Evolutionary conservation across 2,888 invertebrate genomes (phyloP).

Genomic region (Stenoptilia bipunctidactyla): DNA sequence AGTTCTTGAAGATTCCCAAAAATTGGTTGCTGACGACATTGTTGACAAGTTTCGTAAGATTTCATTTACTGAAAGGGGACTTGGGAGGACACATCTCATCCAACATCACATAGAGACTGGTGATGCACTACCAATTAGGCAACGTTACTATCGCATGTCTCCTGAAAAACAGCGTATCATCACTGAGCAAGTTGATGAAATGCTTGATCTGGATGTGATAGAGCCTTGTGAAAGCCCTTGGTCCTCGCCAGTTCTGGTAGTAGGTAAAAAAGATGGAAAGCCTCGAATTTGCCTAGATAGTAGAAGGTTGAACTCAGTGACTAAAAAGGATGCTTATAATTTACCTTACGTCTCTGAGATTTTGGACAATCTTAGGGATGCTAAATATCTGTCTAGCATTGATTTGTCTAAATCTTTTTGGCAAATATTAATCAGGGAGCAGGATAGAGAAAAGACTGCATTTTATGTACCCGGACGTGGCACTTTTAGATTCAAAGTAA

Average conservation of each 20-base stretch:
- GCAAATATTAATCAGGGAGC: slow-evolving; percentile 8
- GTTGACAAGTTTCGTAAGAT: slow-evolving; percentile 12
- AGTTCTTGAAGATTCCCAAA: slow-evolving; percentile 6
- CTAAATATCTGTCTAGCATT: slow-evolving; percentile 11
- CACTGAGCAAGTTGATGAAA: slow-evolving; percentile 9
- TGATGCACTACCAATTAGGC: slow-evolving; percentile 15
- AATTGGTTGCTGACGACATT: slow-evolving; percentile 7
- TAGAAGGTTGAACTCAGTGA: slow-evolving; percentile 12
- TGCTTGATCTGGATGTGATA: slow-evolving; percentile 8
- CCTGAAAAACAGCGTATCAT: slow-evolving; percentile 14
- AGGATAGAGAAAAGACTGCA: slow-evolving; percentile 7
- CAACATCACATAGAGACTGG: slow-evolving; percentile 19
- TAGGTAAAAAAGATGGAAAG: slow-evolving; percentile 12
- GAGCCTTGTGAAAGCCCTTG: slow-evolving; percentile 16
- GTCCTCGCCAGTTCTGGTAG: slow-evolving; percentile 15
- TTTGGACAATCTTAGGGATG: slow-evolving; percentile 13
- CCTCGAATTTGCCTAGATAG: slow-evolving; percentile 16
- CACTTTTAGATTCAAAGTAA: slow-evolving; percentile 2
- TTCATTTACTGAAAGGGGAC: slow-evolving; percentile 11
- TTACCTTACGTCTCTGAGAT: slow-evolving; percentile 15
- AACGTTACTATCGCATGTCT: slow-evolving; percentile 15
- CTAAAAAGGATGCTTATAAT: slow-evolving; percentile 13
- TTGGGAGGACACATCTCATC: slow-evolving; percentile 17
- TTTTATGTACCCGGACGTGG: slow-evolving; percentile 8
- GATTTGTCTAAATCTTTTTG: slow-evolving; percentile 12